Conservation (phyloP, 2,888 invertebrate genomes). For the Idaea straminata region DNA sequence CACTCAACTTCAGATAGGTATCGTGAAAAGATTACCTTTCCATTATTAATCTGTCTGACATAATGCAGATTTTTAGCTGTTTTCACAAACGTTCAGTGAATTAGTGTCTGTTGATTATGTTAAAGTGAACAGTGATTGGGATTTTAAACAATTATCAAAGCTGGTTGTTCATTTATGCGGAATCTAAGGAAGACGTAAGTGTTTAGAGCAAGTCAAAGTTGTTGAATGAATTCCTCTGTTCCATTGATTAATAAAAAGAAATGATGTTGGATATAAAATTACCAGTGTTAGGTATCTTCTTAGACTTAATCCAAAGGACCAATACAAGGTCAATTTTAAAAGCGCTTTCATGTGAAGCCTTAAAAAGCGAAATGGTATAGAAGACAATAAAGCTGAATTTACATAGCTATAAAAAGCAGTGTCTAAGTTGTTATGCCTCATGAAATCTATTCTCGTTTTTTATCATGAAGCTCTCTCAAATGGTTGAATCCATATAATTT, state of each 20-base stretch:
- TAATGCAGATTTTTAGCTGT: constrained; percentile 45
- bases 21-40: constrained; percentile 53
- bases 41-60: constrained; percentile 42
- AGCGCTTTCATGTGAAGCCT: constrained; percentile 4
- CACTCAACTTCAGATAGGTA: constrained; percentile 52
- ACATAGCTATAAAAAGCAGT: constrained; percentile 32
- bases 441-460: constrained; percentile 22
- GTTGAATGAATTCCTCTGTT: constrained; percentile 23
- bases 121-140: constrained; percentile 41
- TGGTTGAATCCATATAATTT: background rate
- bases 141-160: background rate
- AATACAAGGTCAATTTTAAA: background rate
- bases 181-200: constrained; percentile 19
- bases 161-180: constrained; percentile 6
- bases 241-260: constrained; percentile 22
- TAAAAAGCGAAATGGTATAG: constrained; percentile 24
- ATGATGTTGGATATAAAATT: background rate
- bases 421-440: constrained; percentile 16
- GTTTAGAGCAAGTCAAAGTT: constrained; percentile 10
- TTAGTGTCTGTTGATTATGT: constrained; percentile 45
- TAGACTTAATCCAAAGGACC: background rate
- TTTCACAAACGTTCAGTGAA: constrained; percentile 23
- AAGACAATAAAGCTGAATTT: constrained; percentile 31
- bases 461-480: constrained; percentile 9
- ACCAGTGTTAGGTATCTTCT: background rate